Evolutionary conservation across 2,888 invertebrate genomes (phyloP).

Genomic region (Hydrotaea diabolus): DNA sequence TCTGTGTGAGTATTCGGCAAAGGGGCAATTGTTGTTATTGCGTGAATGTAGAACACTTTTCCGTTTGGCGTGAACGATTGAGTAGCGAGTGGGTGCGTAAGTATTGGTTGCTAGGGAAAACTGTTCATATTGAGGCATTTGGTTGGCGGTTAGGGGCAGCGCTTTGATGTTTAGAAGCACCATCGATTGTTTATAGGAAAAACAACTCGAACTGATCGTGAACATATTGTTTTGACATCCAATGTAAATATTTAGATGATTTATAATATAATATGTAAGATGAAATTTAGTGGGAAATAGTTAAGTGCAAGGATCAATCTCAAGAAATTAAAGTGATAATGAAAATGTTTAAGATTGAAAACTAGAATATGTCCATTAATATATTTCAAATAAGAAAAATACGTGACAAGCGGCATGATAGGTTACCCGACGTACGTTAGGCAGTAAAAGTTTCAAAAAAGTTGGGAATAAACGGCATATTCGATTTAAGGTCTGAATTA

Average conservation of each 20-base stretch:
- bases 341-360: no score
- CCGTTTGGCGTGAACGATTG: not conserved
- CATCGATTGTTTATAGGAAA: constrained; percentile 52
- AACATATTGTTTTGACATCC: constrained; percentile 65
- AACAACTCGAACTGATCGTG: constrained; percentile 58
- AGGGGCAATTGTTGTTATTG: constrained; percentile 32
- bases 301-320: not conserved
- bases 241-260: constrained; percentile 64
- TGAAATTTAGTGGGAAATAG: constrained; percentile 38
- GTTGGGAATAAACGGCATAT: no score
- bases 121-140: constrained; percentile 60
- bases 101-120: constrained; percentile 52
- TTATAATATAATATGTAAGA: constrained; percentile 44
- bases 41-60: constrained; percentile 42
- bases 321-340: not conserved
- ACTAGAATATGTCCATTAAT: no score
- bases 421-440: no score
- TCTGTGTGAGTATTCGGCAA: not conserved
- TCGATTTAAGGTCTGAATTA: no score
- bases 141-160: constrained; percentile 19
- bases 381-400: no score
- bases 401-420: no score
- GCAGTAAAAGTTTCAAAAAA: no score
- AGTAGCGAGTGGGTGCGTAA: constrained; percentile 6
- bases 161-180: constrained; percentile 40